These are phyloP conservation scores for Ornithoptera priamus DNA, from an alignment of 2,888 invertebrate genomes.

Conservation along the genomic window DNA sequence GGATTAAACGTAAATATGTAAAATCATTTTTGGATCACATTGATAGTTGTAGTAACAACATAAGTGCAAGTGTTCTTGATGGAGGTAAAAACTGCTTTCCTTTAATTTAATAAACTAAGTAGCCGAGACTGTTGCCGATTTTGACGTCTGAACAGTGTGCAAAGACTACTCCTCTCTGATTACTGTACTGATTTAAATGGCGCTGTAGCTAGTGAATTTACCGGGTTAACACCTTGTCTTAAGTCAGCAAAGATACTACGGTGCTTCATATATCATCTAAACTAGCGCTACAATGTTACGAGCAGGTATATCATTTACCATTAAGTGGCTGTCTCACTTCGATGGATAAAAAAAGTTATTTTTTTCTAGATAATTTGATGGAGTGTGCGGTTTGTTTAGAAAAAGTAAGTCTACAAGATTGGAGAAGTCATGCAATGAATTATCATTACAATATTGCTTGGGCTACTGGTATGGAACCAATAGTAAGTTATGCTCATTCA, in stretches of 20 bases:
- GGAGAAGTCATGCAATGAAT: conserved; percentile 52
- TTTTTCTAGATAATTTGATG: conserved; percentile 34
- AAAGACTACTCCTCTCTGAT: too few species aligned
- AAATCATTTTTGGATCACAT: conserved; percentile 35
- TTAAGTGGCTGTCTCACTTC: too few species aligned
- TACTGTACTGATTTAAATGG: too few species aligned
- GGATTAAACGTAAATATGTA: conserved; percentile 30
- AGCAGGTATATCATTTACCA: too few species aligned
- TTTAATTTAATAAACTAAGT: not conserved
- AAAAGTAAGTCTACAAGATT: conserved; percentile 41
- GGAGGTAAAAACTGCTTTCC: conserved; percentile 22
- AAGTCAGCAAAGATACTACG: too few species aligned
- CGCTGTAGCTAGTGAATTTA: too few species aligned
- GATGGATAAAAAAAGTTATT: too few species aligned
- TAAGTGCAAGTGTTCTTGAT: conserved; percentile 17
- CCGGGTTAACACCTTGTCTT: too few species aligned
- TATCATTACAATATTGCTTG: conserved; percentile 64
- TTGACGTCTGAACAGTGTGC: too few species aligned
- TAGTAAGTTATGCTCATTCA: conserved; percentile 45
- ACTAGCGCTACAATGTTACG: too few species aligned
- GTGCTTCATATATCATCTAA: too few species aligned
- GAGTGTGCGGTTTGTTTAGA: conserved; percentile 54
- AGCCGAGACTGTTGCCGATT: too few species aligned
- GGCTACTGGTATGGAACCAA: conserved; percentile 51
- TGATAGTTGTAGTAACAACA: conserved; percentile 31